Conservation (phyloP, 2,113 vertebrate species). For the Nibea coibor region DNA sequence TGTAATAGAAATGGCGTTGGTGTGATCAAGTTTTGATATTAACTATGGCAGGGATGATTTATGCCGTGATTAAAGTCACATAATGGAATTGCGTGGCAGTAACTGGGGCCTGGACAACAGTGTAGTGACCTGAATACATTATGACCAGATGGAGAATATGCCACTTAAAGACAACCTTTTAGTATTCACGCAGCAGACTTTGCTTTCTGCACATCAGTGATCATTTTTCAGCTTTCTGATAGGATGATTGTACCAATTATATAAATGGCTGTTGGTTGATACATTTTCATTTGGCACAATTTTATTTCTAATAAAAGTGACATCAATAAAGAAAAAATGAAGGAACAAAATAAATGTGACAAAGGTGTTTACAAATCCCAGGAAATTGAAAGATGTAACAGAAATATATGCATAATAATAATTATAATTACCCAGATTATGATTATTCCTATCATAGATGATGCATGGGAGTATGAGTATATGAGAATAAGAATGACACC, state of each 20-base stretch:
- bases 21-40: conserved; percentile 75
- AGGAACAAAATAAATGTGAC: neutral
- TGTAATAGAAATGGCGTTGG: conserved; percentile 51
- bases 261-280: conserved; percentile 36
- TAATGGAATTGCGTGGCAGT: conserved; percentile 72
- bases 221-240: conserved; percentile 45
- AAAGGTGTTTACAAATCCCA: neutral
- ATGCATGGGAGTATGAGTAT: no score
- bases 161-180: conserved; percentile 34
- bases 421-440: neutral
- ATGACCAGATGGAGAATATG: conserved; percentile 46
- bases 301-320: neutral
- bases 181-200: conserved; percentile 41
- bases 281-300: conserved; percentile 17
- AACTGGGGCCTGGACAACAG: conserved; percentile 53
- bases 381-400: neutral
- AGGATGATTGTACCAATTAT: conserved; percentile 40
- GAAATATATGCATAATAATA: neutral
- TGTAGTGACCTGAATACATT: conserved; percentile 73
- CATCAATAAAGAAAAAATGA: conserved; percentile 1
- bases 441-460: neutral
- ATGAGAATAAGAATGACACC: neutral
- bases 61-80: conserved; percentile 74
- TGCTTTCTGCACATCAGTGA: conserved; percentile 16
- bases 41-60: conserved; percentile 76